A percentile compares a stretch with the other conserved stretches of the same genome.
These are phyloP conservation scores for Agrochola circellaris DNA, from an alignment of 2,888 invertebrate genomes.

Conservation along the genomic window DNA sequence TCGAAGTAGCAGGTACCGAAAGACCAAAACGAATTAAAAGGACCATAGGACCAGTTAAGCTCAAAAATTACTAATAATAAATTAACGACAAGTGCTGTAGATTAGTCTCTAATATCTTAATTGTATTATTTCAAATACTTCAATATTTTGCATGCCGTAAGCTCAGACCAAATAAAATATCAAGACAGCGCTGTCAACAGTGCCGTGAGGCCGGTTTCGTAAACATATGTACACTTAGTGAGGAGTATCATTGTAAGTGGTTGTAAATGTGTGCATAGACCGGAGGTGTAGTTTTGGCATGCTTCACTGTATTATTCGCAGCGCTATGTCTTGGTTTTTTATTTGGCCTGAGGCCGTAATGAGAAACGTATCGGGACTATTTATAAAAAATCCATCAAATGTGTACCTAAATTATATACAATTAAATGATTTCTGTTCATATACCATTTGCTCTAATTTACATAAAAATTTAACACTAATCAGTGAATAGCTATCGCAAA, in stretches of 20 bases:
- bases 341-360: too few species aligned
- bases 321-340: too few species aligned
- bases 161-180: too few species aligned
- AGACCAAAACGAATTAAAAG: neutral
- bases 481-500: conserved; percentile 2
- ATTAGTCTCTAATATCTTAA: neutral
- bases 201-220: too few species aligned
- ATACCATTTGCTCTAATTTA: neutral
- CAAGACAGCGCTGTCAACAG: too few species aligned
- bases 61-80: neutral
- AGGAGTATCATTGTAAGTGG: too few species aligned
- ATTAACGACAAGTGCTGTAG: neutral
- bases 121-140: neutral
- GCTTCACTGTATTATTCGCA: too few species aligned
- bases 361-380: neutral
- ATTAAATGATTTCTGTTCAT: neutral
- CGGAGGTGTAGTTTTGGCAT: too few species aligned
- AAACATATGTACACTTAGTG: too few species aligned
- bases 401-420: neutral
- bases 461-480: conserved; percentile 9
- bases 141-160: neutral
- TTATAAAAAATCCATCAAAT: neutral
- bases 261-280: too few species aligned
- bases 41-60: neutral
- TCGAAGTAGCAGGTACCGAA: neutral